phyloP scores from a whole-genome alignment of 2,113 vertebrate genomes.

The Rousettus leschenaultii region DNA sequence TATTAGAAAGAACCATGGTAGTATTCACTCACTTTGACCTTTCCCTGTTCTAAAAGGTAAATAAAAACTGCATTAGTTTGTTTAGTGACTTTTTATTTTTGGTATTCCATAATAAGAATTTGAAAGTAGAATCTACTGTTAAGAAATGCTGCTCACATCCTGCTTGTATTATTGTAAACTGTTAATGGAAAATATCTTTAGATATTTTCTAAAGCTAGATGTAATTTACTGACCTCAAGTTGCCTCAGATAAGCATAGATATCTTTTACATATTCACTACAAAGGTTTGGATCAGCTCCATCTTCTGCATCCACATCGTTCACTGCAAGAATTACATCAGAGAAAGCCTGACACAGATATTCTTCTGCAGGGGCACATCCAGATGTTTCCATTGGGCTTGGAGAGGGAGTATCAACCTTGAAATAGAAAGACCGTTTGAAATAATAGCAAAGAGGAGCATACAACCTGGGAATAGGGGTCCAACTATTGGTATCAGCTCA shows the following conservation, averaged over 20 bases:
- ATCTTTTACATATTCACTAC: conserved; percentile 88
- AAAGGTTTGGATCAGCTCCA: conserved; percentile 84
- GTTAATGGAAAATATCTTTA: neutral
- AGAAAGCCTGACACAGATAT: conserved; percentile 86
- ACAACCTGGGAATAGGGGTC: neutral
- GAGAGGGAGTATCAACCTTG: conserved; percentile 69
- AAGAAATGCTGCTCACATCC: neutral
- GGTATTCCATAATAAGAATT: neutral
- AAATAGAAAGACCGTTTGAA: conserved; percentile 24
- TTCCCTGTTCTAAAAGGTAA: neutral
- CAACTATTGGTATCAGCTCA: neutral
- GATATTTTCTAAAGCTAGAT: neutral
- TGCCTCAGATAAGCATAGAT: conserved; percentile 89
- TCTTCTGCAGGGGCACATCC: conserved; percentile 79
- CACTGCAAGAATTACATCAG: conserved; percentile 83
- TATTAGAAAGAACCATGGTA: neutral
- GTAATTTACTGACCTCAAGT: conserved; percentile 83
- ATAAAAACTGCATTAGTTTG: neutral
- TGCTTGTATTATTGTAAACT: neutral
- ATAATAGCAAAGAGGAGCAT: neutral
- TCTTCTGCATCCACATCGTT: conserved; percentile 86
- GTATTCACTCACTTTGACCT: neutral
- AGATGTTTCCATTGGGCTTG: conserved; percentile 82
- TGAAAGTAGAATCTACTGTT: neutral
- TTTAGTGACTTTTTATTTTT: neutral